These are phyloP conservation scores for Latrodectus elegans DNA, from an alignment of 2,888 invertebrate species.

Conservation along the genomic window DNA sequence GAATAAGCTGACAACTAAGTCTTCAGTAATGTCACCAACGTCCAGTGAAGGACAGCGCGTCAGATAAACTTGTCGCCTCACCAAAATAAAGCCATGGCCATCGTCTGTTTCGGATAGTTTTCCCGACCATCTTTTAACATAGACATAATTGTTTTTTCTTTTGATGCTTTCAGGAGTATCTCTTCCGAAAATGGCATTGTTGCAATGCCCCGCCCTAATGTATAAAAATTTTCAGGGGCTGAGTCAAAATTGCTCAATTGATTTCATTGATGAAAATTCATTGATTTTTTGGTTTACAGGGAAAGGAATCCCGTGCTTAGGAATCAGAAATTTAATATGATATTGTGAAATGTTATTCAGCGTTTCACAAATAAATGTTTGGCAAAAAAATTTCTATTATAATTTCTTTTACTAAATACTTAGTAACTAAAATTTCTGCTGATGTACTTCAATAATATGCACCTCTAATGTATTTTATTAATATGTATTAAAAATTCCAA, in stretches of 20 bases:
- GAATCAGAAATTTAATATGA: too few relatives aligned
- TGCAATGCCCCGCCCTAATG: slow-evolving; percentile 40
- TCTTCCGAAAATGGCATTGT: slow-evolving; percentile 53
- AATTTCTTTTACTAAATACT: too few relatives aligned
- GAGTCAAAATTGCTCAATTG: slow-evolving; percentile 39
- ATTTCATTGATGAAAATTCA: too few relatives aligned
- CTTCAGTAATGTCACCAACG: slow-evolving; percentile 37
- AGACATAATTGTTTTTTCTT: slow-evolving; percentile 38
- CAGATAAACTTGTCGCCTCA: slow-evolving; percentile 63
- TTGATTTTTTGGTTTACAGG: too few relatives aligned
- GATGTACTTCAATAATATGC: too few relatives aligned
- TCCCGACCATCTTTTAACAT: slow-evolving; percentile 56
- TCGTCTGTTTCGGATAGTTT: slow-evolving; percentile 64
- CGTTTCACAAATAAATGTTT: too few relatives aligned
- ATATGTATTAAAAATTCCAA: too few relatives aligned
- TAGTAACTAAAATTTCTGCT: too few relatives aligned
- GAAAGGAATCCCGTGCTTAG: too few relatives aligned
- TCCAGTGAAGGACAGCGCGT: slow-evolving; percentile 46
- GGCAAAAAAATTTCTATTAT: too few relatives aligned
- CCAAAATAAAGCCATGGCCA: slow-evolving; percentile 66
- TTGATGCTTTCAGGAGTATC: slow-evolving; percentile 50
- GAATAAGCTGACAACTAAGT: slow-evolving; percentile 48
- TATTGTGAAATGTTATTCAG: too few relatives aligned
- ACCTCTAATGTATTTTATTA: too few relatives aligned
- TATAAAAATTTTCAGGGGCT: slow-evolving; percentile 59